Base-by-base conservation (phyloP, 2,888 invertebrate species). In the Busseola fusca region DNA sequence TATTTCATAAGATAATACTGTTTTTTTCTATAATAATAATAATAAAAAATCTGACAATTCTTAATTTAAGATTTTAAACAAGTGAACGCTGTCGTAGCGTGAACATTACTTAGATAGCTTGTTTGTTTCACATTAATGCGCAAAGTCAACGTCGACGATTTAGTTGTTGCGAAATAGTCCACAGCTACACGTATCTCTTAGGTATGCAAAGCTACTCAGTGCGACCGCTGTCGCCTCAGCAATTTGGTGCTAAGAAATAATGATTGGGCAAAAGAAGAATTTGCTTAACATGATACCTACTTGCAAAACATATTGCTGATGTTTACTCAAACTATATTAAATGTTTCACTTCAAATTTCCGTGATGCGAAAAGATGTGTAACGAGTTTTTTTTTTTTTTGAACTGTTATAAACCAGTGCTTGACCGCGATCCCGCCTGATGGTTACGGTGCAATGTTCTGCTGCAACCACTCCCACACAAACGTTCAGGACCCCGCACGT, bases 141-240 rank as follows among this genome's bases (percentile, higher is more conserved):
- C 25, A 57, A 25, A 57, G 60, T n/a, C 14, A 40, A 42, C 42
- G 63, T 50, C 40, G 52, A 34, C 30, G 52, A 48, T 54, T 21
- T 30, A 27, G 57, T 4, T 52, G 34, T 69, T 81, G 54, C 69
- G 63, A 63, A 78, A 68, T 59, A 71, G 42, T 58, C 16, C 25
- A 50, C 50, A 58, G n/a, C 4, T 40, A 60, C 50, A 45, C 18
- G 7, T 34, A 57, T 57, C 48, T 40, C 18, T n/a, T 27, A 30
- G n/a, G 34, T 27, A 59, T n/a, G 16, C 42, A 18, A 37, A 42
- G 37, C 62, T 59, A 74, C 16, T 42, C 66, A 30, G 16, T 18
- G 37, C 54, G 65, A 45, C 21, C 57, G 48, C 25, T 45, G 64
- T 21, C 40, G 64, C 27, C 30, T 59, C 34, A 64, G 59, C 64